Percentiles rank a stretch among this genome's conserved stretches.
phyloP scores from a whole-genome alignment of 2,888 invertebrate species.

The Megastigmus dorsalis region DNA sequence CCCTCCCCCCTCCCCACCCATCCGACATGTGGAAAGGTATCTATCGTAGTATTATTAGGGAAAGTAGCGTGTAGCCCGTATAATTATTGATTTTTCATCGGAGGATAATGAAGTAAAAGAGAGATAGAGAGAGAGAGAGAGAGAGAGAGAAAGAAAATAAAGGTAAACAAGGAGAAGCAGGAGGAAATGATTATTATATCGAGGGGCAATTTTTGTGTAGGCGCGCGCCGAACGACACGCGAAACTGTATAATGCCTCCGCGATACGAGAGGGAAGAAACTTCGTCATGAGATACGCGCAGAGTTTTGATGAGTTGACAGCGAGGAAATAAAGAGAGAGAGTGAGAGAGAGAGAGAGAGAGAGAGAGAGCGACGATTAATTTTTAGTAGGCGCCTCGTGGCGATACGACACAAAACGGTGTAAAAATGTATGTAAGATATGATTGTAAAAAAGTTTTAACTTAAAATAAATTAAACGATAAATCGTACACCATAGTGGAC shows the following conservation, averaged over 20 bases:
- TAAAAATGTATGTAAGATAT: constrained; percentile 71
- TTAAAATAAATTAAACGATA: constrained; percentile 75
- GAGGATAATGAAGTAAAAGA: constrained; percentile 39
- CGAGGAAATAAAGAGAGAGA: not conserved
- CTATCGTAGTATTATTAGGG: constrained; percentile 73
- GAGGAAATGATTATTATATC: not conserved
- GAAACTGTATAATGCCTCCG: not conserved
- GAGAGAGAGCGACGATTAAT: no score
- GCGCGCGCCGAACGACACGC: not conserved
- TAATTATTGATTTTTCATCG: constrained; percentile 67
- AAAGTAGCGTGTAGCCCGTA: constrained; percentile 73
- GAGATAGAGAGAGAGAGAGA: constrained; percentile 25
- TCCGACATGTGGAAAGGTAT: constrained; percentile 60
- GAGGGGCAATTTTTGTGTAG: no score
- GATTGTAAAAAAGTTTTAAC: constrained; percentile 75
- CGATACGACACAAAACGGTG: constrained; percentile 45
- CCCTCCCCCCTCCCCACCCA: not conserved
- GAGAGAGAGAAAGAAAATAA: constrained; percentile 44
- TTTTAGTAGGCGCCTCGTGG: constrained; percentile 25
- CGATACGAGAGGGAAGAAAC: not conserved
- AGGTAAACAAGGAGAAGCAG: constrained; percentile 23
- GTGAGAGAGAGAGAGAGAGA: not conserved
- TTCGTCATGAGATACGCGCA: not conserved
- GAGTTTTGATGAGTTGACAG: not conserved
- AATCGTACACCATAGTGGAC: constrained; percentile 64